Percentiles rank a stretch among this genome's conserved stretches.
Conservation (phyloP, 2,797 vertebrate genomes). For the Somateria mollissima region DNA sequence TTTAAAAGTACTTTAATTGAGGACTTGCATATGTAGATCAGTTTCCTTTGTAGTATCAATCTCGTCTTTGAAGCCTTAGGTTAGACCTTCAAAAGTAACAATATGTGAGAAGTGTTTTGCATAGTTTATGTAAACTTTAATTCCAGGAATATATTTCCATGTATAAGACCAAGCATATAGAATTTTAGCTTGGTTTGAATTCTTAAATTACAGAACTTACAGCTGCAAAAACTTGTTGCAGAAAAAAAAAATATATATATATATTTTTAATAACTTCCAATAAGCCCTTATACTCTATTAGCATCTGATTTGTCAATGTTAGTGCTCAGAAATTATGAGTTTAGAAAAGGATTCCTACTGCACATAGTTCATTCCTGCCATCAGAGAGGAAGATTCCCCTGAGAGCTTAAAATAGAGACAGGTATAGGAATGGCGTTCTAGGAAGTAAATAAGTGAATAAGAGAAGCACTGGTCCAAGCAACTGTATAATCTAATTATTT, state of each 20-base stretch:
- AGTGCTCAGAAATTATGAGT: neutral
- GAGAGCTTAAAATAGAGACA: neutral
- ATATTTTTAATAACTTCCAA: constrained; percentile 7
- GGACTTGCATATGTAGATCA: neutral
- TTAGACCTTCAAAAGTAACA: neutral
- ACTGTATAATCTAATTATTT: neutral
- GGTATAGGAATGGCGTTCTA: neutral
- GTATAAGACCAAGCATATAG: neutral
- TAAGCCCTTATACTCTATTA: neutral
- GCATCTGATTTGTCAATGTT: neutral
- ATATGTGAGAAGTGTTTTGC: neutral
- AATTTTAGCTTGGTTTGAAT: neutral
- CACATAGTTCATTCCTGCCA: neutral
- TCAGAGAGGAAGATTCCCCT: neutral
- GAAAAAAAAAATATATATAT: neutral
- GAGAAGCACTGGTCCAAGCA: neutral
- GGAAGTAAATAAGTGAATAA: neutral
- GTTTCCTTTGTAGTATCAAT: neutral
- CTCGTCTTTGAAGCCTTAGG: neutral
- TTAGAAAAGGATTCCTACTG: neutral
- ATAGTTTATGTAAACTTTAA: neutral
- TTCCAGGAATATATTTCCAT: neutral
- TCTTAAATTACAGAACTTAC: neutral
- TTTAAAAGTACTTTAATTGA: neutral
- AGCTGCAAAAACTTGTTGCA: neutral